Percentiles rank a stretch among this genome's conserved stretches.
These are phyloP conservation scores for Cynopterus sphinx DNA, from an alignment of 2,797 vertebrate genomes.

Conservation along the genomic window DNA sequence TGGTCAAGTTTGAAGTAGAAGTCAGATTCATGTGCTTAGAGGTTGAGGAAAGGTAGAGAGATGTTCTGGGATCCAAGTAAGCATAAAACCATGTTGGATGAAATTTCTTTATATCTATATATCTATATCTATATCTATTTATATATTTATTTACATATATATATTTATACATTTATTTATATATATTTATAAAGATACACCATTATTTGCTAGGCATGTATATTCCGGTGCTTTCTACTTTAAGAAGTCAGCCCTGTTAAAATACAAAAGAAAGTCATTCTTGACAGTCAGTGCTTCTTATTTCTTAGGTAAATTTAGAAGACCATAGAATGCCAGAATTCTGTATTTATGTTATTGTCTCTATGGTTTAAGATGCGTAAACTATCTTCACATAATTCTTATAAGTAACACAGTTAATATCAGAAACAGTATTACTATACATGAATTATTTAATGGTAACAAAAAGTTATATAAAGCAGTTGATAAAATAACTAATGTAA, in stretches of 20 bases:
- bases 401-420: not conserved
- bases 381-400: not conserved
- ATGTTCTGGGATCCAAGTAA: not conserved
- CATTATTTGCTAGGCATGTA: not conserved
- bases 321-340: not conserved
- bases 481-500: conserved; percentile 13
- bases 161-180: too few relatives aligned
- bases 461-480: not conserved
- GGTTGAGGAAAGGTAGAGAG: not conserved
- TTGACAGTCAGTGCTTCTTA: not conserved
- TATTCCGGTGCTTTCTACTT: not conserved
- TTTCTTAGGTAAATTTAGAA: conserved; percentile 20
- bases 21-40: not conserved
- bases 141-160: too few relatives aligned
- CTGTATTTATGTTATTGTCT: not conserved
- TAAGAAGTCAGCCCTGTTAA: not conserved
- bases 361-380: not conserved
- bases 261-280: not conserved
- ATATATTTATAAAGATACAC: not conserved
- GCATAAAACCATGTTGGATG: not conserved
- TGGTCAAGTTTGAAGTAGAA: not conserved
- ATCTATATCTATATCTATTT: too few relatives aligned
- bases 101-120: not conserved
- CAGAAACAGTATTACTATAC: not conserved
- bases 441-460: not conserved